A percentile compares a stretch with the other conserved stretches of the same genome.
phyloP scores from a whole-genome alignment of 2,888 invertebrate genomes.

The Perithous albicinctus region DNA sequence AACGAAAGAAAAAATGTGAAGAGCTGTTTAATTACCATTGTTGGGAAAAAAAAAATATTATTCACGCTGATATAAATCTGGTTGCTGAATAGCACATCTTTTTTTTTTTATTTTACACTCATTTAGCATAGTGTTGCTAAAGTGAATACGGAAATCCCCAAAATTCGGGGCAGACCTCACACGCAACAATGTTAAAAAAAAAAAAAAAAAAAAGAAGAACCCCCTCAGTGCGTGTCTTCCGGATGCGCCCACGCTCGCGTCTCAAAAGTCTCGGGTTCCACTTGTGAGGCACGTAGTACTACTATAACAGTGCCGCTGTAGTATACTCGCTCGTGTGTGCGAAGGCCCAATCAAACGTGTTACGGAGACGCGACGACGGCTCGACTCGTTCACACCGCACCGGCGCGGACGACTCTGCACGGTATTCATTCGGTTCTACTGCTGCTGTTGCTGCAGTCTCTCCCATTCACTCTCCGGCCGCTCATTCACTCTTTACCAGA shows the following conservation, averaged over 20 bases:
- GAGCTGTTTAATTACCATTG: background rate
- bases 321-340: background rate
- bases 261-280: conserved; percentile 62
- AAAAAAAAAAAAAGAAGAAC: background rate
- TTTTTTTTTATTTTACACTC: background rate
- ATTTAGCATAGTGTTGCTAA: background rate
- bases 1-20: background rate
- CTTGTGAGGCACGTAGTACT: conserved; percentile 36
- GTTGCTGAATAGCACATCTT: background rate
- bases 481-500: conserved; percentile 50
- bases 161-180: background rate
- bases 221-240: conserved; percentile 55
- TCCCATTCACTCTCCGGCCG: conserved; percentile 42
- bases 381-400: conserved; percentile 49
- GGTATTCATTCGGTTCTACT: conserved; percentile 31
- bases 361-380: conserved; percentile 56
- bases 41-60: too few species aligned
- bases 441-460: too few species aligned
- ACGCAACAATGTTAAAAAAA: background rate
- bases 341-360: conserved; percentile 58
- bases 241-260: conserved; percentile 61
- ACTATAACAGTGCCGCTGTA: conserved; percentile 16
- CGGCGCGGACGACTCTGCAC: background rate
- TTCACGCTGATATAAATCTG: too few species aligned
- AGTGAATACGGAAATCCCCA: background rate